Evolutionary conservation across 2,113 vertebrate genomes (phyloP).

Genomic region (Serilophus lunatus): DNA sequence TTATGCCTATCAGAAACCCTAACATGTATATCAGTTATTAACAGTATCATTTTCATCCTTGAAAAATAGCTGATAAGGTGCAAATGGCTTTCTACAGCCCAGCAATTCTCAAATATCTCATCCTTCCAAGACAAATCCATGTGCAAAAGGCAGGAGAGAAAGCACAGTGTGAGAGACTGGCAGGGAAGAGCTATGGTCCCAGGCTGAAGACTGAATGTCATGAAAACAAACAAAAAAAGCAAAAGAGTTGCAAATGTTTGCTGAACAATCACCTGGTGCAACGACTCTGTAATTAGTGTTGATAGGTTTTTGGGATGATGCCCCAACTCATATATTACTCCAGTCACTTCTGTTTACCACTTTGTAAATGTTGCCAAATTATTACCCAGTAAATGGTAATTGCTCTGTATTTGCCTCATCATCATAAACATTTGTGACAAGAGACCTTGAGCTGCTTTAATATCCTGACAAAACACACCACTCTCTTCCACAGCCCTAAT

Average conservation of each 20-base stretch:
- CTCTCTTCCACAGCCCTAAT: background rate
- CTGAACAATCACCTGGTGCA: background rate
- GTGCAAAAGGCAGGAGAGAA: background rate
- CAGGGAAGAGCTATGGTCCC: background rate
- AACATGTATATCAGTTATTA: background rate
- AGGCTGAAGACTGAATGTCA: background rate
- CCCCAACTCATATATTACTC: background rate
- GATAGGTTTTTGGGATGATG: background rate
- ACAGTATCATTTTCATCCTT: background rate
- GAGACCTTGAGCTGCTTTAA: background rate
- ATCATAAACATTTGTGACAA: conserved; percentile 35
- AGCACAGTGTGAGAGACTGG: background rate
- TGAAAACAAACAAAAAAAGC: background rate
- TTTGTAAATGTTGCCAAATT: conserved; percentile 16
- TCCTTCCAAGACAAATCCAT: background rate
- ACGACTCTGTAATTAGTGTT: background rate
- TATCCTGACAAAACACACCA: background rate
- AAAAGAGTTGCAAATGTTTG: background rate
- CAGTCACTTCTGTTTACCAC: conserved; percentile 17
- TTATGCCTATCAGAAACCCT: background rate
- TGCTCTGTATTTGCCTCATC: conserved; percentile 23
- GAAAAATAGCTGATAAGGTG: background rate
- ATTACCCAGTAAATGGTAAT: conserved; percentile 6
- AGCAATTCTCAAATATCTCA: background rate
- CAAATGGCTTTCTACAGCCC: background rate